Evolutionary conservation across 2,797 vertebrate genomes (phyloP), one percentile per base, ranked within the genome.

Genomic region (Phaenicophaeus curvirostris): DNA sequence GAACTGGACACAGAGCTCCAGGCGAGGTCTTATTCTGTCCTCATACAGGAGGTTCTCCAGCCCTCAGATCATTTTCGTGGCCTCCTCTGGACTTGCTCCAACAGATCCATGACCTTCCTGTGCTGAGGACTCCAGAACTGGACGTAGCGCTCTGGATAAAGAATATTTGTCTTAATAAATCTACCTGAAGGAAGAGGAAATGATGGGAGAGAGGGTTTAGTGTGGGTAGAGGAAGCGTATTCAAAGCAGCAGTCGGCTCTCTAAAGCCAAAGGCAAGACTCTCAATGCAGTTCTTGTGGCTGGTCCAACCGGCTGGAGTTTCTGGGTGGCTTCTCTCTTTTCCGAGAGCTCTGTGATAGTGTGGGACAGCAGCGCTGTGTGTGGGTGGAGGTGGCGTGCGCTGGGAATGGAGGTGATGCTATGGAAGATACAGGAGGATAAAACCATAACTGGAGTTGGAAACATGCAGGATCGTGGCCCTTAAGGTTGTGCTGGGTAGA

Each of bases 291-390:
- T 65, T 69, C 12, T 24, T 33, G 25, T 9, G 76, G n/a, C 50
- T 50, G 15, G 33, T 85, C 46, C 53, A 61, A 31, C 46, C 13
- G 35, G 66, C 20, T 54, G 21, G 44, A 55, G 76, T 62, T 89
- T 59, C 15, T 28, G 50, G 61, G 50, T 35, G 66, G 35, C 25
- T 86, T 37, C 50, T 20, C 8, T 50, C 12, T 0, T 30, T 27
- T 39, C 35, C 8, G 51, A n/a, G 55, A 61, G n/a, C 46, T 74
- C 57, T 16, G 12, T 3, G 19, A 4, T 14, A 9, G 3, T 5
- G n/a, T 10, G 5, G 61, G 66, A 30, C 5, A 23, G n/a, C 50
- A 73, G 31, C 0, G 17, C 28, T 6, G 35, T 1, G 6, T 1
- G 7, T 30, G 65, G 44, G 50, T 51, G 75, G 84, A 66, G n/a